Percentiles rank a stretch among this genome's conserved stretches.
These are phyloP conservation scores for Nomada ferruginata DNA, from an alignment of 2,888 invertebrate species.

Conservation along the genomic window DNA sequence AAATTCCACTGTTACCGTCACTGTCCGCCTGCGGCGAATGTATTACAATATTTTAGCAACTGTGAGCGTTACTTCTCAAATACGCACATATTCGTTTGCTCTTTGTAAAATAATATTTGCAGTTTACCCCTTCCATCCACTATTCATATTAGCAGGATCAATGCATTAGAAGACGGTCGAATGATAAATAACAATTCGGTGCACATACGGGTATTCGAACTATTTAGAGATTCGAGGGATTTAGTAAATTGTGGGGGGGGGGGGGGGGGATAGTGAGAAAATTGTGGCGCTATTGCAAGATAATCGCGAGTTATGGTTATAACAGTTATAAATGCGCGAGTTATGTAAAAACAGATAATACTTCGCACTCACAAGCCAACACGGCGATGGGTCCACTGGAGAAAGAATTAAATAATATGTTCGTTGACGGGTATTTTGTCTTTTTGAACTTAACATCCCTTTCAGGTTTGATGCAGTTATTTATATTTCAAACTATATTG, in stretches of 20 bases:
- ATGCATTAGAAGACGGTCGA: background rate
- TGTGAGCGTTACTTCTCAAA: too few relatives aligned
- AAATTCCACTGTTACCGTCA: too few relatives aligned
- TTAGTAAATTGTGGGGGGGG: background rate
- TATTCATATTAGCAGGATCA: too few relatives aligned
- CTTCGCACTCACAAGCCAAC: background rate
- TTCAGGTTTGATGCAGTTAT: background rate
- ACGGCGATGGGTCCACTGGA: background rate
- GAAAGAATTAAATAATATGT: background rate
- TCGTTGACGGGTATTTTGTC: too few relatives aligned
- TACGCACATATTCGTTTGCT: too few relatives aligned
- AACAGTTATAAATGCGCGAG: background rate
- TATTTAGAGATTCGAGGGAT: background rate
- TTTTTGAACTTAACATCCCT: too few relatives aligned
- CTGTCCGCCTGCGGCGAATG: too few relatives aligned
- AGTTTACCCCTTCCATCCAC: too few relatives aligned
- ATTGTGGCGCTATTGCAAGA: background rate
- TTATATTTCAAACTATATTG: background rate
- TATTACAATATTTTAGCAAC: too few relatives aligned
- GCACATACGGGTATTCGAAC: background rate
- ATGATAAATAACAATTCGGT: background rate
- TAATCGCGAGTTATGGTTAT: too few relatives aligned
- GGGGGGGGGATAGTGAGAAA: background rate
- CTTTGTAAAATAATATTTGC: too few relatives aligned
- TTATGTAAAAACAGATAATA: conserved; percentile 7